Evolutionary conservation across 2,797 vertebrate genomes (phyloP).

Genomic region (Allobates femoralis): DNA sequence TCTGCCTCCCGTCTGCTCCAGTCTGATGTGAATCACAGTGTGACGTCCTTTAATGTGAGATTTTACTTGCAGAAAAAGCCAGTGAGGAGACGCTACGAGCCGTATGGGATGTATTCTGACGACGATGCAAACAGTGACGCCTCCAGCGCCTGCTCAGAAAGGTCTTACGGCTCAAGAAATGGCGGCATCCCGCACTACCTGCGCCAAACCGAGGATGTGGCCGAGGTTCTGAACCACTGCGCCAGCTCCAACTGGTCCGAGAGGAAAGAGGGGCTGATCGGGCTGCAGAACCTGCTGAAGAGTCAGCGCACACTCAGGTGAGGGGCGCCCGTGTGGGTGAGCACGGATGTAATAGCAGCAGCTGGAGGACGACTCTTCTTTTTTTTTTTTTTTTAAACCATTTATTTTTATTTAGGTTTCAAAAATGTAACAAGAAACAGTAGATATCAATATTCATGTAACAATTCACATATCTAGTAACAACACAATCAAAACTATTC

Average conservation of each 20-base stretch:
- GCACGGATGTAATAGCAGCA: too few relatives aligned
- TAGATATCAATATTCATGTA: too few relatives aligned
- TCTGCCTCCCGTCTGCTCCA: too few relatives aligned
- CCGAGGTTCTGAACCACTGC: conserved; percentile 96
- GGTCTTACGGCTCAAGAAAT: conserved; percentile 91
- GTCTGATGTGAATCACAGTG: not conserved
- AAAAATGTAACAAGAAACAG: too few relatives aligned
- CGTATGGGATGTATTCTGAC: conserved; percentile 92
- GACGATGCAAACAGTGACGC: conserved; percentile 96
- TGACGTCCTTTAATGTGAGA: not conserved
- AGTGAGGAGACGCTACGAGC: conserved; percentile 89
- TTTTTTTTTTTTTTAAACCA: too few relatives aligned
- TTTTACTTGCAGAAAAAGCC: conserved; percentile 85
- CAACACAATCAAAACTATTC: too few relatives aligned
- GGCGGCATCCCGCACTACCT: conserved; percentile 92
- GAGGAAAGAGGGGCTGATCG: conserved; percentile 92
- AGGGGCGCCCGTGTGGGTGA: conserved; percentile 13
- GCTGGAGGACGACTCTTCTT: too few relatives aligned
- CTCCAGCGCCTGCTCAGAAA: conserved; percentile 94
- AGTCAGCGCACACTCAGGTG: conserved; percentile 89
- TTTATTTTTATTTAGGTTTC: too few relatives aligned
- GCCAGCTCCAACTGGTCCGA: conserved; percentile 99
- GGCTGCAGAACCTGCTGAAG: conserved; percentile 89
- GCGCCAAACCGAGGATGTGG: conserved; percentile 95
- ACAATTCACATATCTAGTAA: too few relatives aligned